A percentile compares a stretch with the other conserved stretches of the same genome.
These are phyloP conservation scores for Agriotes lineatus DNA, from an alignment of 2,888 invertebrate species.

Conservation along the genomic window DNA sequence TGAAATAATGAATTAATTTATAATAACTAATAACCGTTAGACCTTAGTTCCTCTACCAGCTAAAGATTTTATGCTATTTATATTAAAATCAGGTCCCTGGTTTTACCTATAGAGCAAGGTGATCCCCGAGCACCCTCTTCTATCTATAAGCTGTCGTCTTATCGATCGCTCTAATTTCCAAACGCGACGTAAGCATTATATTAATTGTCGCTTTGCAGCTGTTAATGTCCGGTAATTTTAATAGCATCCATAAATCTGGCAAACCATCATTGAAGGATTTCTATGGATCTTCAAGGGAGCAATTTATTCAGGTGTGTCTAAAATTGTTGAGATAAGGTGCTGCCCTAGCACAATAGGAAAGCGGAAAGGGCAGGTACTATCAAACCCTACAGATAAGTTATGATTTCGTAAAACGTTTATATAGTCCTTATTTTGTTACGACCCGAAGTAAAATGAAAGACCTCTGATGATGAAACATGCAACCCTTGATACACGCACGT, in stretches of 20 bases:
- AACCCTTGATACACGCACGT: background rate
- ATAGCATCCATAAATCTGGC: background rate
- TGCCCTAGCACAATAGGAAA: background rate
- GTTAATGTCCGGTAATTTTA: background rate
- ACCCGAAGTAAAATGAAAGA: background rate
- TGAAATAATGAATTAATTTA: too few species aligned
- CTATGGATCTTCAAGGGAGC: background rate
- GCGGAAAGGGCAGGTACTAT: background rate
- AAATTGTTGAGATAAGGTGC: too few species aligned
- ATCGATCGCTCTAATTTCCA: too few species aligned
- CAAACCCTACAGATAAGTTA: background rate
- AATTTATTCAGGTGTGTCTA: background rate
- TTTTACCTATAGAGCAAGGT: too few species aligned
- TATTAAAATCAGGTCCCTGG: too few species aligned
- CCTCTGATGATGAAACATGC: background rate
- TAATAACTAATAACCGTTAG: too few species aligned
- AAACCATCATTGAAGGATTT: background rate
- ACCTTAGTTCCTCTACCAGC: too few species aligned
- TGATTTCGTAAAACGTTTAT: conserved; percentile 5
- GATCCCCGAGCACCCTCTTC: background rate
- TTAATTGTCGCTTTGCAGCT: too few species aligned
- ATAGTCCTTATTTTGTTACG: background rate
- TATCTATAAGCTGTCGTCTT: too few species aligned
- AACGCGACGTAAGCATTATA: too few species aligned
- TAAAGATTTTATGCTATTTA: too few species aligned